Evolutionary conservation across 2,797 vertebrate genomes (phyloP), one percentile per base, ranked within the genome.

Genomic region (Sylvilagus floridanus): DNA sequence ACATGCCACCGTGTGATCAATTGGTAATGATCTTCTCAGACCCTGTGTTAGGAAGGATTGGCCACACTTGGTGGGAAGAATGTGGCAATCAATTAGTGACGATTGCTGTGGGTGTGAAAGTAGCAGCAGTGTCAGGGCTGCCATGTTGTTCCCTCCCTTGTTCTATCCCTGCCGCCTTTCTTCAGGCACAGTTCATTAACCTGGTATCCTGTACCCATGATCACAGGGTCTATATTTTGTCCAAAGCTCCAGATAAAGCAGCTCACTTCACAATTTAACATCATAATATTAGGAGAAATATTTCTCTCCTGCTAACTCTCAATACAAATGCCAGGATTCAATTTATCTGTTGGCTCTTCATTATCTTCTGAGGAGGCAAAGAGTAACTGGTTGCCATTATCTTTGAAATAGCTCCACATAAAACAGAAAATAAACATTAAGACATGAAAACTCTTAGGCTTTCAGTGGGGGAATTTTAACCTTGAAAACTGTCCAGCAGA

Each of bases 401-500:
- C 92, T 96, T 91, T 95, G 83, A 92, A 95, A 88, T 32, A 95
- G 87, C 50, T 88, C 66, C 72, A 52, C 77, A 90, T 82, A 84
- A 93, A 95, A 78, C 11, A 65, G 65, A 95, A 83, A 95, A 79
- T 84, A 95, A 95, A 95, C 90, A 92, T 52, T 83, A 75, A 94
- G 78, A 88, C 90, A 62, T 72, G 54, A 85, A 96, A 96, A 62
- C 62, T 88, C n/a, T 71, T 91, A 69, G 71, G 24, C n/a, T 83
- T 85, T 82, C 37, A 88, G 52, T 69, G 37, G 63, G 81, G 84
- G 52, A 88, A 94, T 94, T 94, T 94, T 93, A 96, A 94, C 83
- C 96, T 97, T 96, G 96, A 96, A 96, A 93, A 95, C 28, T 52
- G 50, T 82, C 93, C 93, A 97, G 84, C 52, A 88, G 75, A 97